Base-by-base conservation (phyloP, 2,113 vertebrate species). In the Trogon surrucura region DNA sequence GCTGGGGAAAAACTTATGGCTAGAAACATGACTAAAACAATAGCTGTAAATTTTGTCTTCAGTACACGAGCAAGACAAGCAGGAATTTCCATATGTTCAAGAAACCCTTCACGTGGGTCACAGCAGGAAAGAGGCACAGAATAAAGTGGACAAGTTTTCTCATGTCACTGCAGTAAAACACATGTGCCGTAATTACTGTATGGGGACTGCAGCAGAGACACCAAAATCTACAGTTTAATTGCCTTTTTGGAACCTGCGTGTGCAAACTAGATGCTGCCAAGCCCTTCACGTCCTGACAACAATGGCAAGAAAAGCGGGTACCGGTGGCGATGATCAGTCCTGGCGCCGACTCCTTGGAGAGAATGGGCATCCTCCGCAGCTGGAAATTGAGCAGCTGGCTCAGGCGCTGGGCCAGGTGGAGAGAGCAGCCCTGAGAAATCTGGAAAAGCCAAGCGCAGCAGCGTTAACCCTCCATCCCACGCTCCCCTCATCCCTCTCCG, bases 321-420 rank as follows among this genome's bases (percentile, higher is more conserved):
- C 99, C 99, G 5, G 99, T 99, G 86, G 99, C 99, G 38, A 99
- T 98, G 94, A 99, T 98, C 94, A 99, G 98, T 36, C 99, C 99
- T 0, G 99, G 99, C 0, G 99, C 99, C 0, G 99, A 99, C 94
- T 99, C 99, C 97, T 99, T 99, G 96, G 99, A 99, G 50, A 99
- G 96, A 71, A 99, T 99, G 93, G 99, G 98, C 98, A 99, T 99
- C 92, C 99, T 98, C 14, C 99, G 98, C 57, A 99, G 98, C 97
- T 99, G 99, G 95, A 99, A 99, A 93, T 99, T 99, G 70, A 99
- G 98, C 90, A 99, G 97, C 96, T 99, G 99, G 95, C 99, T 99
- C 96, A 99, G 99, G 50, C 98, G 98, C 97, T 99, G 99, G 85
- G 99, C 98, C 98, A 99, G 95, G 97, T 99, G 99, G 44, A 99